Base-by-base conservation (phyloP, 1,140 invertebrate species). In the Wasmannia auropunctata region DNA sequence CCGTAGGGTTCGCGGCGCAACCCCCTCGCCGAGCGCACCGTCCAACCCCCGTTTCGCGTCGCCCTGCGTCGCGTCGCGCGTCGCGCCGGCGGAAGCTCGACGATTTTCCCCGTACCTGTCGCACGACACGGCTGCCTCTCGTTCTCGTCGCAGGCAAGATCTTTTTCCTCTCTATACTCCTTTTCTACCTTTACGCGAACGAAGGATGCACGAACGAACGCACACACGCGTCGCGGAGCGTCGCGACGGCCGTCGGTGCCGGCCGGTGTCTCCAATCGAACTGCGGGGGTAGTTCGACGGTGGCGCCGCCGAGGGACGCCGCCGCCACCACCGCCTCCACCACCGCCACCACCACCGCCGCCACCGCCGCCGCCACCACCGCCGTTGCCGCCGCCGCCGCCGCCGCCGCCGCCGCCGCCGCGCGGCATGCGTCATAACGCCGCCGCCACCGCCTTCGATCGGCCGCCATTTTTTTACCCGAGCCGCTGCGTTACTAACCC, bases 251-350 rank as follows among this genome's bases (percentile, higher is more conserved):
- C 91, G 92, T 92, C 84, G 81, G 87, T 74, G 91, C 94, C 94
- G 94, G 94, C 94, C 94, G 94, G 94, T 94, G 93, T 93, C 94
- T 93, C 90, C 90, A 93, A 95, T 95, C 94, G 94, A 95, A 95
- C 94, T 95, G 94, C 90, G 92, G 92, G 93, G 91, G 91, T 92
- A 90, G 86, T 76, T 85, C 93, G 94, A 94, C 92, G 77, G 94
- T 95, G 93, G 94, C 94, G 94, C 94, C 93, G 88, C 86, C 87
- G 85, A 90, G 70, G 80, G 88, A 91, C 87, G 87, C 88, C 75
- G 58, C 72, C 46, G 14, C 6, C 62, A 10, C 14, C 60, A 10
- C 28, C 58, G 6, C 25, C 56, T 10, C 56, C 37, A 6, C 69
- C 69, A 7, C 67, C 25, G 19, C 46, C 69, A 80, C 28, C 22